Evolutionary conservation across 2,888 invertebrate genomes (phyloP), one percentile per base, ranked within the genome.

Genomic region (Syrista parreyssii): DNA sequence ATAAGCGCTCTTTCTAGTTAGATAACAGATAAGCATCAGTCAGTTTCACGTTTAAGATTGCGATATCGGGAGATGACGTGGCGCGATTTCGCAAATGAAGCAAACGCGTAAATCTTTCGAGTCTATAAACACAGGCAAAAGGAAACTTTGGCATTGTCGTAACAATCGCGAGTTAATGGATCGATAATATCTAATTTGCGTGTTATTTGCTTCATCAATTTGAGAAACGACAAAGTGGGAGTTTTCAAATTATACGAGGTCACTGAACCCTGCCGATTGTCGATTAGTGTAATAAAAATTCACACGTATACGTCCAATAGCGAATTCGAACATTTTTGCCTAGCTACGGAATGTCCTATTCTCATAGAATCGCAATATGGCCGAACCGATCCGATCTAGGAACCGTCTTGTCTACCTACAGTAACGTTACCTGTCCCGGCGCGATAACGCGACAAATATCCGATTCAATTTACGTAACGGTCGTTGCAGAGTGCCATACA

Each of bases 391-490:
- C 55, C 55, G 15, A 23, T 23, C 55, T 23, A 55, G 31, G 32
- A 71, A 71, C 71, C 71, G 71, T 55, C 55, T 23, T 55, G 55
- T 55, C 55, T 23, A 23, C 55, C 55, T 55, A 9, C 15, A 23
- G 23, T 55, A 55, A 23, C 55, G 55, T 55, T 55, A 55, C 55
- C 23, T 55, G 71, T 23, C 33, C 71, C 71, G 12, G 30, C 33
- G 74, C 82, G 84, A 86, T 86, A 86, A 82, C 82, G 74, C 79
- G 81, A 81, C 86, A 80, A 86, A 82, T 84, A 86, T 84, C 83
- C 83, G 88, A 88, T 88, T 85, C 85, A 88, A 85, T 88, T 89
- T 89, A 89, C 85, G 88, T 89, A 89, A 88, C 84, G 77, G 81
- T 79, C 82, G 82, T 84, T 82, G 79, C 78, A 80, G 33, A 79